phyloP scores from a whole-genome alignment of 2,797 vertebrate genomes.

The Neopelma chrysocephalum region DNA sequence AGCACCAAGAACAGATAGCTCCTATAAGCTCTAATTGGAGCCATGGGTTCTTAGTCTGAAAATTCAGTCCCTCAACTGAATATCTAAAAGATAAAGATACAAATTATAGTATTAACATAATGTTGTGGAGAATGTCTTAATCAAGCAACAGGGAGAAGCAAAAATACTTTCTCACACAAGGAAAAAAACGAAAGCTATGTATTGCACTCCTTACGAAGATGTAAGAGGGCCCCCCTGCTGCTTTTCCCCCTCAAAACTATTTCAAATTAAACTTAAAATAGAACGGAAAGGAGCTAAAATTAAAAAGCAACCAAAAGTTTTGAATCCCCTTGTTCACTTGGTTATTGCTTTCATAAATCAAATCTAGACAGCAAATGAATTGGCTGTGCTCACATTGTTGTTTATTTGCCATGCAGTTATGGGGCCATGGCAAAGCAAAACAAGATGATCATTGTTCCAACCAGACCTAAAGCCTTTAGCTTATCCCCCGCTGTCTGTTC shows the following conservation, averaged over 20 bases:
- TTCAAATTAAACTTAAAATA: constrained; percentile 45
- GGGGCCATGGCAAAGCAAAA: constrained; percentile 12
- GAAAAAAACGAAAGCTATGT: background rate
- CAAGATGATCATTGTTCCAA: constrained; percentile 60
- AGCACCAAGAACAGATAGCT: background rate
- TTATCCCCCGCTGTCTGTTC: background rate
- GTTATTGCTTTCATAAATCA: constrained; percentile 60
- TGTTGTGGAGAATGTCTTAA: background rate
- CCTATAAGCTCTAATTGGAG: background rate
- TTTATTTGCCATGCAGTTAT: constrained; percentile 33
- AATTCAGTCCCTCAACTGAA: background rate
- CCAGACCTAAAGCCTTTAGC: constrained; percentile 3
- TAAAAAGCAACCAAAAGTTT: constrained; percentile 23
- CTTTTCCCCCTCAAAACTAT: background rate
- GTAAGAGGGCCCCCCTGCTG: background rate
- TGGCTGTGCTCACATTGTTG: constrained; percentile 19
- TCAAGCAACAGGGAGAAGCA: background rate
- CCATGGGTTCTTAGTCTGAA: background rate
- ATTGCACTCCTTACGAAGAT: background rate
- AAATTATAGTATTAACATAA: background rate
- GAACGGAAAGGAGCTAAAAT: background rate
- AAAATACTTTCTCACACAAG: background rate
- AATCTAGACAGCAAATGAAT: constrained; percentile 46
- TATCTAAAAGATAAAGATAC: background rate
- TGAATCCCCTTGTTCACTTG: background rate